Base-by-base conservation (phyloP, 1,140 invertebrate species). In the Lepidurus packardi region DNA sequence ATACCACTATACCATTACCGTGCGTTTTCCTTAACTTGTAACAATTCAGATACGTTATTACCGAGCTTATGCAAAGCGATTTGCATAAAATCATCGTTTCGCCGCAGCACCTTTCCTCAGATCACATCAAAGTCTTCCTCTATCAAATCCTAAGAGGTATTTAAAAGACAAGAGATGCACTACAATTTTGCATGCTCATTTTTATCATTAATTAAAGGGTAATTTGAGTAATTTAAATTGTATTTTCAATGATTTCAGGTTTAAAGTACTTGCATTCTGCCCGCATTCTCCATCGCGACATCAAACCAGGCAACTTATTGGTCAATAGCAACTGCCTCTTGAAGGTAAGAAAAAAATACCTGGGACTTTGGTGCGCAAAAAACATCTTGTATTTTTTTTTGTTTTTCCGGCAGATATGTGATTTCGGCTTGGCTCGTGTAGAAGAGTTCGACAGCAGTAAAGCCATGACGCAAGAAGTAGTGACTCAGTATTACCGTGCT, bases 81-180 rank as follows among this genome's bases (percentile, higher is more conserved):
- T 90, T 99, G 81, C 98, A 99, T 89, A 99, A 99, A 90, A 99
- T 99, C 85, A 99, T 99, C 85, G 97, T 99, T 80, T 98, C 96
- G 81, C 96, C 96, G 78, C 98, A 99, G 88, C 94, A 97, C 83
- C 91, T 99, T 77, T 97, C 96, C 82, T 91, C 95, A 77, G 97
- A 99, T 88, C 98, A 99, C 90, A 98, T 99, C 86, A 99, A 99
- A 91, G 96, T 99, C 86, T 99, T 99, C 91, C 93, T 99, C 80
- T 99, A 99, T 88, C 98, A 99, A 89, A 99, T 99, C 86, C 91
- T 99, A 82, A 91, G 98, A 90, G 98, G 95, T 94, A 85, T 91
- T 90, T 89, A 81, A 9, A 73, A 25, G 41, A 42, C 43, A 65
- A 44, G 1, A 75, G 1, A n/a, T 34, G 11, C 16, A 75, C 65